Conservation (phyloP, 2,797 vertebrate species). For the Hyperoplus lanceolatus region DNA sequence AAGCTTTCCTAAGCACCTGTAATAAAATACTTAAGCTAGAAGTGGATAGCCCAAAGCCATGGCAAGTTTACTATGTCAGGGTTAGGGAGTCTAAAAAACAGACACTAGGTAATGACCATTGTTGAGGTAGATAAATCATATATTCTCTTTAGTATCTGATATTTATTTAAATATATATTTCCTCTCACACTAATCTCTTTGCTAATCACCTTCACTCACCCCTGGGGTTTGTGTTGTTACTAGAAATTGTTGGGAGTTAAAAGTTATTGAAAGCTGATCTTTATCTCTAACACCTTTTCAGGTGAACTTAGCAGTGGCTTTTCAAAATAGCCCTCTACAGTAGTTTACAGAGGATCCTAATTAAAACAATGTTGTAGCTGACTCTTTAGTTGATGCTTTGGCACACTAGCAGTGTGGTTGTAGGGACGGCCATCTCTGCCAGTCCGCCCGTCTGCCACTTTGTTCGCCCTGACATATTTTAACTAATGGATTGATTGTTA, state of each 20-base stretch:
- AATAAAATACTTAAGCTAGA: not conserved
- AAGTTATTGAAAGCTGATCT: not conserved
- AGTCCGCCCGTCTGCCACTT: not conserved
- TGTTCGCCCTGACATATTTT: not conserved
- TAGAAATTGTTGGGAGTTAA: not conserved
- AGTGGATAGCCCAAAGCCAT: not conserved
- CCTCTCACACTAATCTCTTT: too few relatives aligned
- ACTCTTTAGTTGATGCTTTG: not conserved
- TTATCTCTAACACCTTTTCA: not conserved
- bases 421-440: too few relatives aligned
- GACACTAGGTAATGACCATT: too few relatives aligned
- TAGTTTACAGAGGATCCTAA: not conserved
- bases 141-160: too few relatives aligned
- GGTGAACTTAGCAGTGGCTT: not conserved
- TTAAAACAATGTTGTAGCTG: not conserved
- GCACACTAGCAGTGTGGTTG: not conserved
- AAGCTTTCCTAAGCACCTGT: slow-evolving; percentile 6
- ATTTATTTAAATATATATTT: too few relatives aligned
- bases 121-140: too few relatives aligned
- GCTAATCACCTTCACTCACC: too few relatives aligned
- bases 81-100: not conserved
- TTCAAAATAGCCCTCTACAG: not conserved
- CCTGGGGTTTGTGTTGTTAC: not conserved
- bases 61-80: not conserved
- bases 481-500: not conserved